Percentiles rank a stretch among this genome's conserved stretches.
These are phyloP conservation scores for Halisarca cf. caerulea DNA, from an alignment of 37 sponge, comb jelly and placozoan genomes.

Conservation along the genomic window DNA sequence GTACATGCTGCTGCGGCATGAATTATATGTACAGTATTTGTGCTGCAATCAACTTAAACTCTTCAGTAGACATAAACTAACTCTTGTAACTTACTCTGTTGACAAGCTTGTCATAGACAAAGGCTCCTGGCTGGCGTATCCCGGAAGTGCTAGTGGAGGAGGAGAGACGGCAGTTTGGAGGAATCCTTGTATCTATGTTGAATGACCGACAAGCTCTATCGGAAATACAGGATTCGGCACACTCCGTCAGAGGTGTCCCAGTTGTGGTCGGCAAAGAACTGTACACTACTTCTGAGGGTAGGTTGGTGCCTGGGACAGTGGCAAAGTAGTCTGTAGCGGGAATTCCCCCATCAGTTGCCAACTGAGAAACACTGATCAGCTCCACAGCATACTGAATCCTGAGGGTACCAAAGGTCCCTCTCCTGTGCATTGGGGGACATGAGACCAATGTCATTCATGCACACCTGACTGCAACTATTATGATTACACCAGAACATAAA, in stretches of 20 bases:
- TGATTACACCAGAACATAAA: not conserved
- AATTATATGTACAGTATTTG: too few species aligned
- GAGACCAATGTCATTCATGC: not conserved
- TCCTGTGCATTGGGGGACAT: not conserved
- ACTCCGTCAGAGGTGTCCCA: slow-evolving; percentile 21
- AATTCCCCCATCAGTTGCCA: slow-evolving; percentile 52
- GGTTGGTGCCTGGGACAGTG: slow-evolving; percentile 32
- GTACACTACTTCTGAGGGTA: slow-evolving; percentile 2
- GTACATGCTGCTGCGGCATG: too few species aligned
- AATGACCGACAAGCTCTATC: slow-evolving; percentile 56
- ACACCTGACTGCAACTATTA: not conserved
- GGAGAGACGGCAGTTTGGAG: slow-evolving; percentile 42
- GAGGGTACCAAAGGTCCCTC: slow-evolving; percentile 66
- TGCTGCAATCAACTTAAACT: too few species aligned
- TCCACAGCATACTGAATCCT: slow-evolving; percentile 49
- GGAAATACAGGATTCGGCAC: slow-evolving; percentile 56
- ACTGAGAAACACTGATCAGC: slow-evolving; percentile 20
- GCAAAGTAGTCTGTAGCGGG: slow-evolving; percentile 42
- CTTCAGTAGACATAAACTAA: too few species aligned
- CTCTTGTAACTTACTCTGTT: slow-evolving; percentile 42
- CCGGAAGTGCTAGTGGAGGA: not conserved
- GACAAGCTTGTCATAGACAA: slow-evolving; percentile 59
- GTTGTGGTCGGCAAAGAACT: not conserved
- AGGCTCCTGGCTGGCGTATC: not conserved
- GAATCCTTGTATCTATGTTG: not conserved